Evolutionary conservation across 2,888 invertebrate species (phyloP).

Genomic region (Gisinianus flammeolus): DNA sequence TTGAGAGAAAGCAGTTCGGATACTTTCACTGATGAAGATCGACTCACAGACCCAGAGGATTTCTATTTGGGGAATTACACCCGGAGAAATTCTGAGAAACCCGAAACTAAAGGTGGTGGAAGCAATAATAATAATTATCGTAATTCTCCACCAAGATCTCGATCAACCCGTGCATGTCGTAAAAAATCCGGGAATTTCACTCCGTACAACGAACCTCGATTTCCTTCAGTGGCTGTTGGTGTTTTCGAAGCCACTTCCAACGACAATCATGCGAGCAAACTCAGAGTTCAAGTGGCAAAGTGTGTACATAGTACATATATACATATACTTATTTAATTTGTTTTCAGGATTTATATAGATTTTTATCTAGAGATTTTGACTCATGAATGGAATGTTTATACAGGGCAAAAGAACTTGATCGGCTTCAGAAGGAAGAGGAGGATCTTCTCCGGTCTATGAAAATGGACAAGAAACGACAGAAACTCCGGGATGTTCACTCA

Average conservation of each 20-base stretch:
- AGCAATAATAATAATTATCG: too few species aligned
- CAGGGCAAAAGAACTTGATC: constrained; percentile 45
- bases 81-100: neutral
- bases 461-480: constrained; percentile 51
- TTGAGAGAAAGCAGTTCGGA: constrained; percentile 44
- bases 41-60: constrained; percentile 46
- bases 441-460: constrained; percentile 51
- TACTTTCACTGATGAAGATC: constrained; percentile 53
- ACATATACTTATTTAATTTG: too few species aligned
- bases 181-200: constrained; percentile 41
- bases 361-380: too few species aligned
- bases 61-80: neutral
- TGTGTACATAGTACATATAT: constrained; percentile 32
- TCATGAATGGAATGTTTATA: constrained; percentile 20
- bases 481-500: constrained; percentile 50
- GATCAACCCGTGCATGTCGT: too few species aligned
- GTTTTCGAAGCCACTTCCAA: constrained; percentile 57
- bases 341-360: too few species aligned
- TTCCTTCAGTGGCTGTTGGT: constrained; percentile 35
- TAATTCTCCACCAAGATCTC: too few species aligned
- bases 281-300: constrained; percentile 56
- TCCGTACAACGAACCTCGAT: constrained; percentile 50
- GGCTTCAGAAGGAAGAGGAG: constrained; percentile 54
- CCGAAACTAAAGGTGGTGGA: too few species aligned
- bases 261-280: constrained; percentile 55